Evolutionary conservation across 2,888 invertebrate genomes (phyloP), one percentile per base, ranked within the genome.

Genomic region (Himalopsyche kuldschensis): DNA sequence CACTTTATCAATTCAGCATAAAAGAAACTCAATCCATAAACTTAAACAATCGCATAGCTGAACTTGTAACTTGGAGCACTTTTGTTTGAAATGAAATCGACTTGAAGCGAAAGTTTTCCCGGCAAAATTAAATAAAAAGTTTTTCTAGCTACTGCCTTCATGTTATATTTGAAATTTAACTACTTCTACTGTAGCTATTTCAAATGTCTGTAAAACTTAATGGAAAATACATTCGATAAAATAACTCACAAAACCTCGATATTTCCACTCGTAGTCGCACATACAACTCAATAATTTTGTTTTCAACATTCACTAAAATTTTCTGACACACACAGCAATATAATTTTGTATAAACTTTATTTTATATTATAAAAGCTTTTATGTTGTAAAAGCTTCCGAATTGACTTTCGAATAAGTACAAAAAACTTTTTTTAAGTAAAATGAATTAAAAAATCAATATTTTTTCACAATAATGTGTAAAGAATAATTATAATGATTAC

Each of bases 11-110:
- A 69, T 69, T 27, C 20, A 27, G 27, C 69, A 69, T 69, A 69
- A 69, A 55, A 69, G 31, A 31, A 41, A 81, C 35, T 46, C 1
- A 69, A 11, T 41, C 47, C 27, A 41, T 47, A 41, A 30, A 80
- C 75, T 63, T 20, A 79, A 78, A 79, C 82, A 82, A 79, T 75
- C 47, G 79, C 79, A 69, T 27, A 69, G 27, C 69, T 27, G 15
- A 27, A 69, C 24, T 69, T 69, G 69, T 69, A 27, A 69, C 10
- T 69, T 69, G 27, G 27, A 69, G 69, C 69, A 27, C 69, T 69
- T 69, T 69, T 69, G 69, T 69, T 63, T 20, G 30, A 69, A 69
- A 69, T 69, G 69, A 69, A 69, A 69, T 69, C 69, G 69, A 69
- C 69, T 69, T 27, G 69, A 69, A 69, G 69, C 69, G 15, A 69